Conservation (phyloP, 2,797 vertebrate genomes). For the Anguilla anguilla region DNA sequence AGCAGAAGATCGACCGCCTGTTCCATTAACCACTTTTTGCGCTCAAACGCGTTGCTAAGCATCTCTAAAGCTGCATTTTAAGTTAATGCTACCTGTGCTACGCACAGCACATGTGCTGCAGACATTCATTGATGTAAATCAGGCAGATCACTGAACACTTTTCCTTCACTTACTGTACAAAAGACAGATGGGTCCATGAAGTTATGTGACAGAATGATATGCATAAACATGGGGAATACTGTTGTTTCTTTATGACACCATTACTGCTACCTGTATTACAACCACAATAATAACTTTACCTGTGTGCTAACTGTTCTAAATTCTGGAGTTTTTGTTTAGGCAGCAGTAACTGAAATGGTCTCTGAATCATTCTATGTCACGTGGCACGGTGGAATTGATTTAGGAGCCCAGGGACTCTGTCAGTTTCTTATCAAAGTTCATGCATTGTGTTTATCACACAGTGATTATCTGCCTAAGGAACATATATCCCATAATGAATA, state of each 20-base stretch:
- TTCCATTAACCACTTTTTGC: slow-evolving; percentile 42
- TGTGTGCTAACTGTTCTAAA: slow-evolving; percentile 52
- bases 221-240: background rate
- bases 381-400: slow-evolving; percentile 71
- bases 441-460: slow-evolving; percentile 73
- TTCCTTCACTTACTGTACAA: slow-evolving; percentile 57
- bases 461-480: slow-evolving; percentile 76
- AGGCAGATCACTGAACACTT: slow-evolving; percentile 52
- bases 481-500: slow-evolving; percentile 80
- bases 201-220: slow-evolving; percentile 57
- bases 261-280: slow-evolving; percentile 58
- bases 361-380: slow-evolving; percentile 63
- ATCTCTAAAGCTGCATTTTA: background rate
- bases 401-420: slow-evolving; percentile 63
- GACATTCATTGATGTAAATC: slow-evolving; percentile 62
- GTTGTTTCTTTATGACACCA: slow-evolving; percentile 27
- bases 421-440: slow-evolving; percentile 75
- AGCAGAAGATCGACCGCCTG: slow-evolving; percentile 66
- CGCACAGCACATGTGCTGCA: slow-evolving; percentile 19
- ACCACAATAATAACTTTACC: slow-evolving; percentile 61
- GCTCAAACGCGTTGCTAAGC: slow-evolving; percentile 53
- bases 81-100: background rate
- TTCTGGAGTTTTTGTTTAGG: slow-evolving; percentile 18
- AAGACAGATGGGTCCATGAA: slow-evolving; percentile 65
- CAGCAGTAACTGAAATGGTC: slow-evolving; percentile 51